Percentiles rank a stretch among this genome's conserved stretches.
Conservation (phyloP, 1,140 invertebrate species). For the Bombyx mori region DNA sequence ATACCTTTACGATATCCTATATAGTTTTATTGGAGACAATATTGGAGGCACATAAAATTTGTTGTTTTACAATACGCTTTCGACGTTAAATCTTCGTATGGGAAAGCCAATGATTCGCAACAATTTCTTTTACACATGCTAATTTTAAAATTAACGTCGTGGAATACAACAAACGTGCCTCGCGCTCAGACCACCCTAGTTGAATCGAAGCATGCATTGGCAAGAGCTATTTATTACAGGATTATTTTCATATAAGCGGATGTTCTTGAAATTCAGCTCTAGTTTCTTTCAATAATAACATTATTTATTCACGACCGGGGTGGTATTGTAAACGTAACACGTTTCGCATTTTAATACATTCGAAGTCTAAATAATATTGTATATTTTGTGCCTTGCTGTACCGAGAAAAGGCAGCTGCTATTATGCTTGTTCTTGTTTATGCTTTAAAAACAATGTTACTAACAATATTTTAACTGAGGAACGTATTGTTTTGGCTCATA, state of each 20-base stretch:
- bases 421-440: too few relatives aligned
- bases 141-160: conserved; percentile 64
- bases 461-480: too few relatives aligned
- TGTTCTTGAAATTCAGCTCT: conserved; percentile 1
- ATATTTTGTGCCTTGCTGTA: too few relatives aligned
- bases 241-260: conserved; percentile 7
- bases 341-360: too few relatives aligned
- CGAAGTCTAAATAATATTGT: too few relatives aligned
- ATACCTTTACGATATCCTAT: background rate
- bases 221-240: conserved; percentile 13
- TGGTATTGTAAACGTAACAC: too few relatives aligned
- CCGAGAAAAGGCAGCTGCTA: too few relatives aligned
- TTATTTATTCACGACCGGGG: background rate
- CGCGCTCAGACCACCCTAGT: conserved; percentile 47
- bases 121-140: conserved; percentile 55
- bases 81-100: conserved; percentile 19
- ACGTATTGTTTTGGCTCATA: too few relatives aligned
- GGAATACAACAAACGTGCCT: conserved; percentile 60
- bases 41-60: background rate
- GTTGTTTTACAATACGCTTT: conserved; percentile 2
- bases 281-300: conserved; percentile 4
- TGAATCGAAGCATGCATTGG: conserved; percentile 30
- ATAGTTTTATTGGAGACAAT: background rate
- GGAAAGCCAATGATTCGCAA: conserved; percentile 35
- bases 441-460: too few relatives aligned